These are phyloP conservation scores for Ctena decussata DNA, from an alignment of 2,888 invertebrate species.

Conservation along the genomic window DNA sequence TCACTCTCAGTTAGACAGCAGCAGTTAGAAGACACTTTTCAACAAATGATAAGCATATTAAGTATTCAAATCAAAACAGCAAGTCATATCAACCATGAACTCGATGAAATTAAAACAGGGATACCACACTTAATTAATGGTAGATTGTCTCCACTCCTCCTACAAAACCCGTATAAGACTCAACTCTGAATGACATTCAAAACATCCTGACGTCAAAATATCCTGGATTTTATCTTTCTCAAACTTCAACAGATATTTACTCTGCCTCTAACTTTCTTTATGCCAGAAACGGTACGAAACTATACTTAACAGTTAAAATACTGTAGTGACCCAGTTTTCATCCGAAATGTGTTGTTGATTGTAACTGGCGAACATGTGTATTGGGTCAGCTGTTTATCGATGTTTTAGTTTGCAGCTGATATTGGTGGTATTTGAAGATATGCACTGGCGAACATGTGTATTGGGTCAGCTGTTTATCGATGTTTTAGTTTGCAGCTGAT, in stretches of 20 bases:
- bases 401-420: too few species aligned
- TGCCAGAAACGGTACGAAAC: not conserved
- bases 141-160: conserved; percentile 25
- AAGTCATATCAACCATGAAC: conserved; percentile 13
- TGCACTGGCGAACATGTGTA: too few species aligned
- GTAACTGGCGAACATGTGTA: too few species aligned
- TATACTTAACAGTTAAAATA: conserved; percentile 40
- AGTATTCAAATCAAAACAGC: not conserved
- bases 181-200: conserved; percentile 20
- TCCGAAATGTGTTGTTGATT: too few species aligned
- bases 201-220: conserved; percentile 19
- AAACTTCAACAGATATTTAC: conserved; percentile 15
- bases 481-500: too few species aligned
- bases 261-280: conserved; percentile 21
- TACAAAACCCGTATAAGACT: not conserved
- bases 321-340: too few species aligned
- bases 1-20: not conserved
- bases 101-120: conserved; percentile 17
- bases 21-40: not conserved
- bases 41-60: not conserved
- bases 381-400: too few species aligned
- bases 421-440: too few species aligned
- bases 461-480: too few species aligned
- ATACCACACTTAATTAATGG: conserved; percentile 18
- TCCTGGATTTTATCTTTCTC: conserved; percentile 16